Percentiles rank a stretch among this genome's conserved stretches.
Conservation (phyloP, 2,797 vertebrate species). For the Manis pentadactyla region DNA sequence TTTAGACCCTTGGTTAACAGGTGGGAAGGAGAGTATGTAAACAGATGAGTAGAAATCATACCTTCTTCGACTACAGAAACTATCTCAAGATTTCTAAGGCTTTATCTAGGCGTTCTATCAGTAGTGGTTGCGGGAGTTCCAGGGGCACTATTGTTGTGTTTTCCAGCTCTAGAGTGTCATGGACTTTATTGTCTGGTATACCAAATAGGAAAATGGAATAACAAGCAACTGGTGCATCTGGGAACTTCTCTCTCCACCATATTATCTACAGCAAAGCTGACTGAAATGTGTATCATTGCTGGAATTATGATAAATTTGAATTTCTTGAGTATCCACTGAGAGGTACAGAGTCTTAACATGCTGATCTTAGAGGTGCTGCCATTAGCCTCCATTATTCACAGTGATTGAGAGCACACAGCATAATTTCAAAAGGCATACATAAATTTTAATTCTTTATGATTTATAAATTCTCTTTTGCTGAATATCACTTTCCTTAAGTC, state of each 20-base stretch:
- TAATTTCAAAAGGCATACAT: too few species aligned
- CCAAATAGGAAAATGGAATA: neutral
- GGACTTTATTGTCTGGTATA: neutral
- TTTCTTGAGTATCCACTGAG: too few species aligned
- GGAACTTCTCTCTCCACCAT: neutral
- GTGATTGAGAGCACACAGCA: too few species aligned
- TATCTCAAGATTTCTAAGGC: neutral
- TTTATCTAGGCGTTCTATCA: neutral
- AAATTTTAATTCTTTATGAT: too few species aligned
- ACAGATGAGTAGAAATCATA: neutral
- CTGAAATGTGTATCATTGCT: too few species aligned
- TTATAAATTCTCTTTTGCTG: too few species aligned
- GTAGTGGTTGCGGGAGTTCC: neutral
- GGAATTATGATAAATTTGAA: too few species aligned
- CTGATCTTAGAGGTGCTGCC: too few species aligned
- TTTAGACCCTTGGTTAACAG: slow-evolving; percentile 11
- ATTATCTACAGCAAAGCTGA: slow-evolving; percentile 37
- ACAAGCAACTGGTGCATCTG: neutral
- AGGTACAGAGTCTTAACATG: too few species aligned
- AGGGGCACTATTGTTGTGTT: neutral
- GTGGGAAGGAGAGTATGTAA: neutral
- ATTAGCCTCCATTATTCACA: too few species aligned
- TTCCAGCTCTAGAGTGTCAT: neutral
- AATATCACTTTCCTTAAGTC: too few species aligned
- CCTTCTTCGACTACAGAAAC: neutral